phyloP scores from a whole-genome alignment of 2,113 vertebrate species.

The Perognathus longimembris region DNA sequence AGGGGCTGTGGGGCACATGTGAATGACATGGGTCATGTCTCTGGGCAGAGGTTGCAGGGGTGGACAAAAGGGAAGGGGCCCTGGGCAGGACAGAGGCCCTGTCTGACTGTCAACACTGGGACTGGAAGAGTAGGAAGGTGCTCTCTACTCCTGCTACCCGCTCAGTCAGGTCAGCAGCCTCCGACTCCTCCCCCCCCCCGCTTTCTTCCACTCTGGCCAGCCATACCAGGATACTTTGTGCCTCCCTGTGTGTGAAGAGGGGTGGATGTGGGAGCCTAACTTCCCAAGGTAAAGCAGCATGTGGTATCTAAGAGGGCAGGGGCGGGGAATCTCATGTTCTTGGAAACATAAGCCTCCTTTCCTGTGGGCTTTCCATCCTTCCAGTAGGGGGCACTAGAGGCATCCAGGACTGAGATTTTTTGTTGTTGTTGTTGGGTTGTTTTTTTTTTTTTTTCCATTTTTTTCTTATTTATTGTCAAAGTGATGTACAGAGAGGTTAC shows the following conservation, averaged over 20 bases:
- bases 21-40: not conserved
- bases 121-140: not conserved
- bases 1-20: not conserved
- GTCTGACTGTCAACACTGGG: not conserved
- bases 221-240: no score
- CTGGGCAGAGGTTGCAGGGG: not conserved
- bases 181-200: no score
- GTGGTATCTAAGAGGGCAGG: not conserved
- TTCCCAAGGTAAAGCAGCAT: not conserved
- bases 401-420: not conserved
- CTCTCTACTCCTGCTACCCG: not conserved
- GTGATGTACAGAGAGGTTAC: no score
- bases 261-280: fast-evolving
- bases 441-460: no score
- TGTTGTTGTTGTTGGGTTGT: no score
- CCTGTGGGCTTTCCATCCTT: not conserved
- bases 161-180: not conserved
- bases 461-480: no score
- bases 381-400: not conserved
- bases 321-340: not conserved
- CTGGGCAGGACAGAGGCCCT: not conserved
- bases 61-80: not conserved
- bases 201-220: not conserved
- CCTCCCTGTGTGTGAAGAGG: not conserved
- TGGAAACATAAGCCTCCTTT: not conserved